Base-by-base conservation (phyloP, 2,797 vertebrate species). In the Chrosomus eos region DNA sequence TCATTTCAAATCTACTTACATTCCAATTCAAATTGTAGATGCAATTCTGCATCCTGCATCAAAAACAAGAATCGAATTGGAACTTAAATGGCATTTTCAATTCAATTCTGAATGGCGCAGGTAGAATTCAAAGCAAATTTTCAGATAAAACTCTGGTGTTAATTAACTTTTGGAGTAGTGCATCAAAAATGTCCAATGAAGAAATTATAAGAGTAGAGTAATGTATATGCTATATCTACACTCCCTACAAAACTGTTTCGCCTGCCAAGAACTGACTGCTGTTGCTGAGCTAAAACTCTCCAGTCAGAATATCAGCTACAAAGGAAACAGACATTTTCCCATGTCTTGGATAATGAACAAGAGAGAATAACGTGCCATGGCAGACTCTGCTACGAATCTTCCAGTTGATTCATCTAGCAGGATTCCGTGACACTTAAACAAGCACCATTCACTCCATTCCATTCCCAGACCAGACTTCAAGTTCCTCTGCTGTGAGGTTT, bases 281-380 rank as follows among this genome's bases (percentile, higher is more conserved):
- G 79, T 73, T 86, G 73, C 38, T 89, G 81, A 88, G 78, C 85
- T 81, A 80, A 88, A 68, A 58, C 23, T 87, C 81, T 90, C 67
- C 82, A 86, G 86, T 76, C 72, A 73, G 74, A 75, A 67, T 84
- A 88, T 83, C 55, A 82, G 84, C 80, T 84, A 55, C 26, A 28
- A 58, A 82, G 48, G 85, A 84, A 86, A 85, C 82, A 87, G 40
- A 82, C 43, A 68, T 85, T 84, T 71, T 64, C 62, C 71, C 79
- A 80, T 81, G 74, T 85, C 86, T 87, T 19, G 26, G 67, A 88
- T 86, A 87, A 88, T 80, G 64, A 85, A 81, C 75, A 73, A 64
- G 51, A 70, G 76, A 86, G 58, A 78, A 91, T 88, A 74, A 43
- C 55, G 64, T 66, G 70, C 74, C 80, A 79, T 82, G 81, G 33